These are phyloP conservation scores for Rhodeus uyekii DNA, from an alignment of 2,797 vertebrate genomes.

Conservation along the genomic window DNA sequence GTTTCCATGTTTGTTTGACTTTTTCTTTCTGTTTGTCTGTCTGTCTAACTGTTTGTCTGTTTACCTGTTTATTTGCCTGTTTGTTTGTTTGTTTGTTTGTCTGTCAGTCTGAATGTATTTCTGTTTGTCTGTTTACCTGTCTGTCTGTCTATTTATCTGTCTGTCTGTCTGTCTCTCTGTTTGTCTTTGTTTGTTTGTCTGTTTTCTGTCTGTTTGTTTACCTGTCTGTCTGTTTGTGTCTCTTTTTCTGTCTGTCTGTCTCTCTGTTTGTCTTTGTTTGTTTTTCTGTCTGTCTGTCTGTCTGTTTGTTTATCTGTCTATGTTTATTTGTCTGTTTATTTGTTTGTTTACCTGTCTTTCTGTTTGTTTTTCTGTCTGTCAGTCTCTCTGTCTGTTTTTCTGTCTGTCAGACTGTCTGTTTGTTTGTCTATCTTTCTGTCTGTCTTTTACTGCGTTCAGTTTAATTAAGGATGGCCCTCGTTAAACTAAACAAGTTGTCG, in stretches of 20 bases:
- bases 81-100: accelerated
- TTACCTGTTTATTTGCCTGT: accelerated
- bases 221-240: accelerated
- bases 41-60: background rate
- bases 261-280: accelerated
- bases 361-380: accelerated
- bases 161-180: accelerated
- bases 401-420: accelerated
- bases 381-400: accelerated
- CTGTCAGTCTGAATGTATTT: accelerated
- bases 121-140: accelerated
- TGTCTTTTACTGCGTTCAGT: conserved; percentile 83
- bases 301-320: accelerated
- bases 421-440: no score
- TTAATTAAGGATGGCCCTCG: conserved; percentile 89
- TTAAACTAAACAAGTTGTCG: conserved; percentile 90
- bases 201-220: accelerated
- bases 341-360: accelerated
- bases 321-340: accelerated
- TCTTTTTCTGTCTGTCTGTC: no score
- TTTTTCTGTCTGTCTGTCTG: accelerated
- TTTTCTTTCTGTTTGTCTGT: no score
- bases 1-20: no score
- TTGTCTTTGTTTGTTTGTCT: no score
- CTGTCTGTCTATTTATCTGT: accelerated